Percentiles rank a stretch among this genome's conserved stretches.
These are phyloP conservation scores for Delichon dasypus DNA, from an alignment of 2,797 vertebrate species.

Conservation along the genomic window DNA sequence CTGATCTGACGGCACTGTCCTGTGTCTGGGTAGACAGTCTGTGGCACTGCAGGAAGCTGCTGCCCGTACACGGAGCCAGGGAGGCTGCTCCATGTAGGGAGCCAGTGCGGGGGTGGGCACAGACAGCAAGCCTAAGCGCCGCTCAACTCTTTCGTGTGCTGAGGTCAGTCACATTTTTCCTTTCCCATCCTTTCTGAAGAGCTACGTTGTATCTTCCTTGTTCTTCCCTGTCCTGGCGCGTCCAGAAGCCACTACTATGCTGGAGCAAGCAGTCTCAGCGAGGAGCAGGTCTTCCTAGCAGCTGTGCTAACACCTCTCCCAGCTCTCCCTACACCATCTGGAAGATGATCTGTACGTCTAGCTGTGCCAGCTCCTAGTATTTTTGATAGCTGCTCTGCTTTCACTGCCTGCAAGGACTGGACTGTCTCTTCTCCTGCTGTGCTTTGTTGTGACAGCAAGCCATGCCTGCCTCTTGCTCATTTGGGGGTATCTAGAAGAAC, in stretches of 20 bases:
- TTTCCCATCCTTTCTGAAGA: background rate
- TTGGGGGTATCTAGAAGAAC: background rate
- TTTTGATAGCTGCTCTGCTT: background rate
- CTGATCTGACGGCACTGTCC: background rate
- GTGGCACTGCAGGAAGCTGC: background rate
- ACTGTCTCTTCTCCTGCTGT: accelerated
- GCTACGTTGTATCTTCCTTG: background rate
- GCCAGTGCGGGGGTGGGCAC: accelerated
- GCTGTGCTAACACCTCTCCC: background rate
- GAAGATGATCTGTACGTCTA: background rate
- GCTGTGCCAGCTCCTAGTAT: background rate
- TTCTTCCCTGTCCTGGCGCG: background rate
- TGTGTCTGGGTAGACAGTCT: background rate
- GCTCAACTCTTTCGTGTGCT: background rate
- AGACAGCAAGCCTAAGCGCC: accelerated
- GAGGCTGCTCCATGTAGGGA: accelerated
- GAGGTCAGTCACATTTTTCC: background rate
- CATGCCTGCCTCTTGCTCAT: background rate
- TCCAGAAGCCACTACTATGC: background rate
- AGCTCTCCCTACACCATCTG: background rate
- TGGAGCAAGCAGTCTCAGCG: background rate
- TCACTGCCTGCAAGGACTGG: background rate
- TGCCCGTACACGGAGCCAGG: accelerated
- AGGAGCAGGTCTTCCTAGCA: background rate
- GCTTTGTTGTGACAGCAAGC: background rate